phyloP scores from a whole-genome alignment of 64 coral and sea anemone species.

The Montipora cactus region DNA sequence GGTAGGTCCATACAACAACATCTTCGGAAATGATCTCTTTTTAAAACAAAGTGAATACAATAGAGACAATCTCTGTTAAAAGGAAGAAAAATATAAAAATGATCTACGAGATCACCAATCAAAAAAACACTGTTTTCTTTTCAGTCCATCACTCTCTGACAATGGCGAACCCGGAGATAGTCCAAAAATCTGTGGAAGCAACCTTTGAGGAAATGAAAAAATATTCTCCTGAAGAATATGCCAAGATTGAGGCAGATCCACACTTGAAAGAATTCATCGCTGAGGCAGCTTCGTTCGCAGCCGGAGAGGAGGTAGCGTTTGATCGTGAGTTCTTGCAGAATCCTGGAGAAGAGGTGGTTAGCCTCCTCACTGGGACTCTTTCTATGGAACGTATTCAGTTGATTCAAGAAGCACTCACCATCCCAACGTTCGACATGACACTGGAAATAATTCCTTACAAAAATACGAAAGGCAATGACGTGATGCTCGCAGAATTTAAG shows the following conservation, averaged over 20 bases:
- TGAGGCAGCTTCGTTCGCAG: not conserved
- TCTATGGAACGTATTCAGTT: constrained; percentile 13
- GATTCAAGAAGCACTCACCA: constrained; percentile 4
- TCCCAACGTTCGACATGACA: constrained; percentile 63
- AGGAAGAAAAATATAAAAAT: not conserved
- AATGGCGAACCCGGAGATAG: not conserved
- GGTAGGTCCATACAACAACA: not conserved
- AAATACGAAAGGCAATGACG: constrained; percentile 2
- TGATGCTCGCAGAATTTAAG: constrained; percentile 27
- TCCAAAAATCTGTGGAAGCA: not conserved
- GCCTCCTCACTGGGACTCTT: not conserved
- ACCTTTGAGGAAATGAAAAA: not conserved
- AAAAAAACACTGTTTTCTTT: not conserved
- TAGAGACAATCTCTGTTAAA: not conserved
- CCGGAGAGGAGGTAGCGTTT: not conserved
- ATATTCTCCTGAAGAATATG: not conserved
- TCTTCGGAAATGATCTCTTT: not conserved
- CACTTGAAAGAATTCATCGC: not conserved
- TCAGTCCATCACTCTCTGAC: not conserved
- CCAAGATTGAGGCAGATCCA: not conserved
- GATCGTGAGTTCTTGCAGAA: not conserved
- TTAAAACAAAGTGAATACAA: not conserved
- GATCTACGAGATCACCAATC: not conserved
- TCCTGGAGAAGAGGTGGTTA: not conserved
- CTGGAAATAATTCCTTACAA: not conserved